A percentile compares a stretch with the other conserved stretches of the same genome.
Conservation (phyloP, 2,113 vertebrate species). For the Thunnus thynnus region DNA sequence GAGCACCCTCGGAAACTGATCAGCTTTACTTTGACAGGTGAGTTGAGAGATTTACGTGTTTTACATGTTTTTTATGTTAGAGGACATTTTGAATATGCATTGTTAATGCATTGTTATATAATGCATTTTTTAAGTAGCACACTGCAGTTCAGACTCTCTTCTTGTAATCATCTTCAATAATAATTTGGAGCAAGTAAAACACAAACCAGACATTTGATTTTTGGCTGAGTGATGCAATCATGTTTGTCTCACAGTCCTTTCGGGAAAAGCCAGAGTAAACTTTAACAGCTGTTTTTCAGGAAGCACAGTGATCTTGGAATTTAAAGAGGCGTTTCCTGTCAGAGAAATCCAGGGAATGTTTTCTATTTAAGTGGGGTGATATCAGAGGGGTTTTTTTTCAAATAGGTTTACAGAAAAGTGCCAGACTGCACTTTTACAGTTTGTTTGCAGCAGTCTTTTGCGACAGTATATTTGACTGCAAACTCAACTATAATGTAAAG, state of each 20-base stretch:
- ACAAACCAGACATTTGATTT: conserved; percentile 13
- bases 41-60: conserved; percentile 28
- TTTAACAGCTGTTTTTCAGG: not conserved
- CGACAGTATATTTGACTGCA: too few relatives aligned
- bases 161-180: not conserved
- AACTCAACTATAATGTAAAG: too few relatives aligned
- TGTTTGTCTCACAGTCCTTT: conserved; percentile 7
- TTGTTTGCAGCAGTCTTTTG: too few relatives aligned
- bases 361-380: not conserved
- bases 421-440: too few relatives aligned
- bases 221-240: not conserved
- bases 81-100: too few relatives aligned
- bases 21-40: conserved; percentile 97
- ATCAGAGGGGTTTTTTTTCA: not conserved
- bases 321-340: not conserved
- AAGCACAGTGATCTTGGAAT: conserved; percentile 4
- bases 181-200: not conserved
- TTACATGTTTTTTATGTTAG: not conserved
- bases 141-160: not conserved
- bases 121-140: not conserved
- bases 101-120: not conserved
- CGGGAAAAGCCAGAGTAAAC: conserved; percentile 1
- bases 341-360: conserved; percentile 15
- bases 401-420: not conserved
- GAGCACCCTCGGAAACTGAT: conserved; percentile 94